A percentile compares a stretch with the other conserved stretches of the same genome.
These are phyloP conservation scores for Pseudonaja textilis DNA, from an alignment of 2,113 vertebrate species.

Conservation along the genomic window DNA sequence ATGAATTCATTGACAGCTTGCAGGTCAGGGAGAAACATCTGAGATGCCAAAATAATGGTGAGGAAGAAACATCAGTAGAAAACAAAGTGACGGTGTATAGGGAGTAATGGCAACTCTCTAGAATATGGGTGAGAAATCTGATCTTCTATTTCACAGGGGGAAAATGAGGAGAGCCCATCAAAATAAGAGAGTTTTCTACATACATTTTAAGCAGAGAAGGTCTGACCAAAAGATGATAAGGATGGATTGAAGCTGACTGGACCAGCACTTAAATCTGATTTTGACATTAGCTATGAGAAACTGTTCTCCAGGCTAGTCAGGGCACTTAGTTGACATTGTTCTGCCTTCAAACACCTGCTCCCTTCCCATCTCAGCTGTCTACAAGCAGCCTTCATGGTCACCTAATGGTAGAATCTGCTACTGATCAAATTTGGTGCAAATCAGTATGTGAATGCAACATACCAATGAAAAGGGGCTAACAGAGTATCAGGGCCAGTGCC, in stretches of 20 bases:
- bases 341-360: not conserved
- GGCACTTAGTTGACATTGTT: not conserved
- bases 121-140: not conserved
- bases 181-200: not conserved
- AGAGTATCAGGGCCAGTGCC: not conserved
- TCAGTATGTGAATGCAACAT: not conserved
- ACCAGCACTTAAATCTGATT: not conserved
- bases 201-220: not conserved
- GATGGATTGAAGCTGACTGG: not conserved
- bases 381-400: not conserved
- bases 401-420: not conserved
- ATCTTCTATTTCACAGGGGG: not conserved
- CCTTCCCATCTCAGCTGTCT: not conserved
- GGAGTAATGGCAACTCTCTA: not conserved
- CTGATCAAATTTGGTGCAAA: not conserved
- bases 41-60: constrained; percentile 1
- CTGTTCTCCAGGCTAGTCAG: not conserved
- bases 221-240: not conserved
- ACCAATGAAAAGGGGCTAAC: not conserved
- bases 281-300: not conserved
- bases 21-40: not conserved
- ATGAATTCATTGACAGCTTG: not conserved
- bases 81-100: not conserved
- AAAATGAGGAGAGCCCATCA: not conserved
- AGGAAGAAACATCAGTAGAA: not conserved